A percentile compares a stretch with the other conserved stretches of the same genome.
Evolutionary conservation across 2,888 invertebrate genomes (phyloP).

Genomic region (Aporophyla nigra): DNA sequence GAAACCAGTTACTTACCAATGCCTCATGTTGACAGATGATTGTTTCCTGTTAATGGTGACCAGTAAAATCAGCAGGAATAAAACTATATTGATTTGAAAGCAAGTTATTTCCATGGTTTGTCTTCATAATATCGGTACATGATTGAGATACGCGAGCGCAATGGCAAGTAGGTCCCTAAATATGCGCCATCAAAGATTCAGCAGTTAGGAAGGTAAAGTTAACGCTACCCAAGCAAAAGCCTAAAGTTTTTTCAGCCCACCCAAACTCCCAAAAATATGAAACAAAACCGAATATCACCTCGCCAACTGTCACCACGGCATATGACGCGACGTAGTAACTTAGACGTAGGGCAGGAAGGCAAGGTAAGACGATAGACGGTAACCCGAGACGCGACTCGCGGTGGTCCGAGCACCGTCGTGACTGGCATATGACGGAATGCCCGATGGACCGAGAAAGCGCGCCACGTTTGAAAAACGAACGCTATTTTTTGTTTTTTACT

Average conservation of each 20-base stretch:
- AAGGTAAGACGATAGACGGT: conserved; percentile 89
- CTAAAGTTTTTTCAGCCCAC: conserved; percentile 70
- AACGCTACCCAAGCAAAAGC: conserved; percentile 21
- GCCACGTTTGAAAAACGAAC: conserved; percentile 85
- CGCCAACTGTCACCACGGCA: conserved; percentile 86
- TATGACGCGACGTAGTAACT: conserved; percentile 88
- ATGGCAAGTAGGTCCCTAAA: background rate
- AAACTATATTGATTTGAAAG: background rate
- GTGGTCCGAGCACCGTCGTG: conserved; percentile 86
- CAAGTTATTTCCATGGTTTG: background rate
- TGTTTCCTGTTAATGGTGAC: background rate
- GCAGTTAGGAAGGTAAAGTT: background rate
- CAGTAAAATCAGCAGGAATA: background rate
- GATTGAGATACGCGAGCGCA: conserved; percentile 7
- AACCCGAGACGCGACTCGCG: conserved; percentile 85
- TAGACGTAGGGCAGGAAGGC: conserved; percentile 90
- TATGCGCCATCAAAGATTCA: background rate
- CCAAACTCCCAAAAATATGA: conserved; percentile 76
- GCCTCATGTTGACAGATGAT: background rate
- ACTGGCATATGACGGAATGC: conserved; percentile 90
- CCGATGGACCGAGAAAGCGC: conserved; percentile 90
- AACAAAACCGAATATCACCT: conserved; percentile 78
- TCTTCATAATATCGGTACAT: background rate
- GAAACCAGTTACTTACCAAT: background rate
- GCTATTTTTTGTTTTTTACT: conserved; percentile 69